These are phyloP conservation scores for Australoheros facetus DNA, from an alignment of 2,797 vertebrate species.

Conservation along the genomic window DNA sequence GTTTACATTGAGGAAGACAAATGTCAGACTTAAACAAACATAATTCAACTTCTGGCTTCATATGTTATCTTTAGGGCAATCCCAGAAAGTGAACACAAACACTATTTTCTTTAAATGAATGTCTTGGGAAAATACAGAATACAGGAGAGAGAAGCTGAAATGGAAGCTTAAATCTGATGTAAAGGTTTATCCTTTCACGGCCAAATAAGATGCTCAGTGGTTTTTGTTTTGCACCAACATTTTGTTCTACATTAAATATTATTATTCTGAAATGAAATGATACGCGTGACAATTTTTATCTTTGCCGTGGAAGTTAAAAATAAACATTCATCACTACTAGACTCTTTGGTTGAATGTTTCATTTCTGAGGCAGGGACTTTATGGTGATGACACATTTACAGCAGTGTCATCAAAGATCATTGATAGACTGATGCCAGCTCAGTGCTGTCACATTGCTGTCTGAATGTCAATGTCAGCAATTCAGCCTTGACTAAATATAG, in stretches of 20 bases:
- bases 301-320: neutral
- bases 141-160: neutral
- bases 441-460: neutral
- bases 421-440: conserved; percentile 9
- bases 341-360: neutral
- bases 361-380: neutral
- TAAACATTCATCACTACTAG: neutral
- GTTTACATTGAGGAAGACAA: conserved; percentile 48
- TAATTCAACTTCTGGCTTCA: conserved; percentile 21
- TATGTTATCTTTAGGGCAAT: conserved; percentile 29
- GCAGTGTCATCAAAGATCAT: conserved; percentile 16
- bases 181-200: neutral
- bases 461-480: neutral
- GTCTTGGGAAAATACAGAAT: neutral
- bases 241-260: neutral
- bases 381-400: conserved; percentile 3
- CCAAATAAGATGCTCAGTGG: no score
- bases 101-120: neutral
- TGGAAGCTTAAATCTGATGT: neutral
- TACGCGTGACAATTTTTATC: neutral
- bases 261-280: neutral
- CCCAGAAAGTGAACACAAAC: conserved; percentile 15
- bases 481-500: conserved; percentile 1
- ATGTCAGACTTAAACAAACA: conserved; percentile 63
- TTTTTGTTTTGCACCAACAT: neutral